Evolutionary conservation across 2,888 invertebrate species (phyloP).

Genomic region (Trissoscelio sp.): DNA sequence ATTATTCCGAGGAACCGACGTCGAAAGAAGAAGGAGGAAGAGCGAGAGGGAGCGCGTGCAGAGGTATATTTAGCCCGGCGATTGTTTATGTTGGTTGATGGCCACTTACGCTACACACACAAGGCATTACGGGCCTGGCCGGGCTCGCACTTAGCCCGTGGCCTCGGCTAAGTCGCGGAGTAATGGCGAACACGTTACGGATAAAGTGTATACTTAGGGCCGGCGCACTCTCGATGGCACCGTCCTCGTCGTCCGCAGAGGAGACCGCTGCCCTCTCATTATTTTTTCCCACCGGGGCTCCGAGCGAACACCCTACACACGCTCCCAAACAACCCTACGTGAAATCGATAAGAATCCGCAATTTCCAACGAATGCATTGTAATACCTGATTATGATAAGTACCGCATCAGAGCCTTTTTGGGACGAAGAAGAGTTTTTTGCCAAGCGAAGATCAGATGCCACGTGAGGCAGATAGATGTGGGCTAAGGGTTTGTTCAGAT

Average conservation of each 20-base stretch:
- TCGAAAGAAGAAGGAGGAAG: conserved; percentile 66
- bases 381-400: conserved; percentile 67
- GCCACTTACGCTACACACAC: conserved; percentile 83
- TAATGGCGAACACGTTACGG: conserved; percentile 84
- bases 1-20: conserved; percentile 56
- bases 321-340: conserved; percentile 55
- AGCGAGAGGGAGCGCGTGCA: conserved; percentile 73
- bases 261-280: conserved; percentile 72
- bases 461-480: too few species aligned
- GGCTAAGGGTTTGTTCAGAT: background rate
- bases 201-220: conserved; percentile 83
- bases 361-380: conserved; percentile 65
- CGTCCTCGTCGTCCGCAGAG: conserved; percentile 66
- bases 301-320: conserved; percentile 69
- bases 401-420: conserved; percentile 48
- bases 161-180: conserved; percentile 80
- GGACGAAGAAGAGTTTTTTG: conserved; percentile 6
- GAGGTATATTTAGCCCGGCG: conserved; percentile 82
- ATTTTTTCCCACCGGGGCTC: conserved; percentile 74
- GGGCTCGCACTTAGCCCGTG: conserved; percentile 81
- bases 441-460: background rate
- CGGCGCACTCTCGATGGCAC: conserved; percentile 75
- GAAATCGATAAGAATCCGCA: conserved; percentile 69
- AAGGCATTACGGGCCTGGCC: conserved; percentile 79
- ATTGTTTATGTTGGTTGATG: conserved; percentile 84